Conservation (phyloP, 2,113 vertebrate genomes). For the Girardinichthys multiradiatus region DNA sequence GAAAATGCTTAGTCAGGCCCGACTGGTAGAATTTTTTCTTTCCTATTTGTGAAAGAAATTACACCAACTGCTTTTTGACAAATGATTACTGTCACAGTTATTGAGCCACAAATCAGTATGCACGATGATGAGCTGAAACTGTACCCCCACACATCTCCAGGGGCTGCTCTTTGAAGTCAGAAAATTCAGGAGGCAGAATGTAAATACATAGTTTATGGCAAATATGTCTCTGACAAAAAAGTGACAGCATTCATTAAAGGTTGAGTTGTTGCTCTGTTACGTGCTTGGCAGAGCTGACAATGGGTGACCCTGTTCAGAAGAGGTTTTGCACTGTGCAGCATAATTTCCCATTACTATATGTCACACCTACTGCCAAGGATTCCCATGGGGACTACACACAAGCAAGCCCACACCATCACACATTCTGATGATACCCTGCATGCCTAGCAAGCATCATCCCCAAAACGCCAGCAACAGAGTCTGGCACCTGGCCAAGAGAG, state of each 20-base stretch:
- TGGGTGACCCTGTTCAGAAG: conserved; percentile 72
- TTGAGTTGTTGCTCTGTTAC: conserved; percentile 61
- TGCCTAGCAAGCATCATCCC: conserved; percentile 65
- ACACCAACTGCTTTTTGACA: conserved; percentile 29
- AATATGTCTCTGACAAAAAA: conserved; percentile 57
- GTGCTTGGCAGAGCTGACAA: conserved; percentile 68
- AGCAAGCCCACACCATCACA: conserved; percentile 16
- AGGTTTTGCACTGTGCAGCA: conserved; percentile 77
- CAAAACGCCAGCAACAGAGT: conserved; percentile 61
- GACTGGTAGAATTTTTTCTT: neutral
- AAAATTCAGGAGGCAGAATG: conserved; percentile 50
- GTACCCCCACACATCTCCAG: conserved; percentile 35
- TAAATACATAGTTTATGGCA: conserved; percentile 64
- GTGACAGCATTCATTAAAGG: conserved; percentile 73
- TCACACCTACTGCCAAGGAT: conserved; percentile 76
- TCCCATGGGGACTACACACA: conserved; percentile 55
- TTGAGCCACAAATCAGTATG: conserved; percentile 14
- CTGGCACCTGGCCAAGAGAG: conserved; percentile 69
- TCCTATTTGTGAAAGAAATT: neutral
- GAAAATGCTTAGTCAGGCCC: conserved; percentile 22
- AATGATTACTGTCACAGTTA: conserved; percentile 53
- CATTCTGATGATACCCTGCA: conserved; percentile 50
- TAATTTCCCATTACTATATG: conserved; percentile 79
- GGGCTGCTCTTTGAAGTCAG: conserved; percentile 41
- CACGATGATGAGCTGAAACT: conserved; percentile 33